Evolutionary conservation across 2,888 invertebrate species (phyloP).

Genomic region (Limenitis camilla): DNA sequence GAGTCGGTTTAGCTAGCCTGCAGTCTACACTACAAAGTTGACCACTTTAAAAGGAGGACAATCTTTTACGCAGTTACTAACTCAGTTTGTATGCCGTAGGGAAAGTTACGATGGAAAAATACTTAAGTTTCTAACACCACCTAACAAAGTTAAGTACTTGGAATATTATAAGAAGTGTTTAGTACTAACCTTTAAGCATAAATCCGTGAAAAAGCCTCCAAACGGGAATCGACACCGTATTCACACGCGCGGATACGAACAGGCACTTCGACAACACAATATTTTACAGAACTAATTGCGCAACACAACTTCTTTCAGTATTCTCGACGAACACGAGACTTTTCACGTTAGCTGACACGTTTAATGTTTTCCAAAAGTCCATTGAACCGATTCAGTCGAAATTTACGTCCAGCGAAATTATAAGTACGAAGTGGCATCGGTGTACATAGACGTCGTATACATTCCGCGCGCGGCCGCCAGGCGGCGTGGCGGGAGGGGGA

Average conservation of each 20-base stretch:
- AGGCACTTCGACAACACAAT: slow-evolving; percentile 63
- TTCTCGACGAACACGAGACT: slow-evolving; percentile 53
- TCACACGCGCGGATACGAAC: slow-evolving; percentile 65
- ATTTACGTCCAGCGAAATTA: slow-evolving; percentile 75
- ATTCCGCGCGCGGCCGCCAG: slow-evolving; percentile 62
- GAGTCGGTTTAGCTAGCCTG: slow-evolving; percentile 8
- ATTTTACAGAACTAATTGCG: slow-evolving; percentile 50
- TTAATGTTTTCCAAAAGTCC: slow-evolving; percentile 70
- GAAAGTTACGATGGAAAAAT: slow-evolving; percentile 13
- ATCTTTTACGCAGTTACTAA: slow-evolving; percentile 29
- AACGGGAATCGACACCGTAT: slow-evolving; percentile 60
- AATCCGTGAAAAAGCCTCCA: slow-evolving; percentile 48
- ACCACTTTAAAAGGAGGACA: slow-evolving; percentile 10
- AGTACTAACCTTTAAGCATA: slow-evolving; percentile 56
- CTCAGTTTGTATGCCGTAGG: slow-evolving; percentile 15
- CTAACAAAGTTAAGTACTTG: neutral
- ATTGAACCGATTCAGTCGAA: slow-evolving; percentile 74
- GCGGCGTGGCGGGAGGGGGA: slow-evolving; percentile 63
- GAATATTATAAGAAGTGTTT: neutral
- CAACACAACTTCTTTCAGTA: slow-evolving; percentile 58
- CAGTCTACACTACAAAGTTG: neutral
- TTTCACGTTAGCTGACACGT: slow-evolving; percentile 60
- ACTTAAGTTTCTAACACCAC: slow-evolving; percentile 2
- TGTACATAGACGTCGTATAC: slow-evolving; percentile 58
- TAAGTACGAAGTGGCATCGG: slow-evolving; percentile 75